Base-by-base conservation (phyloP, 2,113 vertebrate species). In the Tetraodon nigroviridis region DNA sequence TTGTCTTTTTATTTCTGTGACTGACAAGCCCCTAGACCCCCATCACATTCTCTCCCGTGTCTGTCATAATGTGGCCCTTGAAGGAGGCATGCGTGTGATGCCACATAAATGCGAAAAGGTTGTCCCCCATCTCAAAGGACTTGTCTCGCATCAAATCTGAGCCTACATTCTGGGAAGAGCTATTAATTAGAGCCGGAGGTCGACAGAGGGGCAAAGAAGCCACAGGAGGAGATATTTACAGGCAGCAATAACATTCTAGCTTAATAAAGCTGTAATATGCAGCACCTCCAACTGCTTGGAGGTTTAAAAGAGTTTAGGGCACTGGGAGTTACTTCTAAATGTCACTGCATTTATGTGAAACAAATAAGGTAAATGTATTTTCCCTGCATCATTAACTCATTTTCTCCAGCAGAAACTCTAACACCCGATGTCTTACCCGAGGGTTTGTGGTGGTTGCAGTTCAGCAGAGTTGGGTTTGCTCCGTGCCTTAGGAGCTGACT, bases 371-470 rank as follows among this genome's bases (percentile, higher is more conserved):
- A 64, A 76, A 76, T 69, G 44, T 18, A 69, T 72, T 42, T 19
- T 45, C 14, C 18, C 8, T 42, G 27, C 32, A 2, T 53, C 50
- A 63, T 58, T 49, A 69, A 74, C 48, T 69, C 55, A 80, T 80
- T 75, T 66, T 16, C n/a, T 61, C 41, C 48, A 11, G 24, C 55
- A 69, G 16, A 49, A 80, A 32, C 42, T 46, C 1, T 5, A 59
- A 40, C 55, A 7, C 64, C 64, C 12, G 64, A 63, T 68, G 50
- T 73, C 84, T 68, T 82, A 99, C 96, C 96, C 89, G 95, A 95
- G 51, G 96, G 90, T 56, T 94, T 96, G 81, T 98, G 94, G 61
- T 93, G 92, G 77, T 92, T 93, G 86, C 90, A 92, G 90, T 97
- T 98, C 75, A 95, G 78, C 47, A 95, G 87, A 64, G 87, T 90